Base-by-base conservation (phyloP, 2,888 invertebrate species). In the Sphaeridia pumilis region DNA sequence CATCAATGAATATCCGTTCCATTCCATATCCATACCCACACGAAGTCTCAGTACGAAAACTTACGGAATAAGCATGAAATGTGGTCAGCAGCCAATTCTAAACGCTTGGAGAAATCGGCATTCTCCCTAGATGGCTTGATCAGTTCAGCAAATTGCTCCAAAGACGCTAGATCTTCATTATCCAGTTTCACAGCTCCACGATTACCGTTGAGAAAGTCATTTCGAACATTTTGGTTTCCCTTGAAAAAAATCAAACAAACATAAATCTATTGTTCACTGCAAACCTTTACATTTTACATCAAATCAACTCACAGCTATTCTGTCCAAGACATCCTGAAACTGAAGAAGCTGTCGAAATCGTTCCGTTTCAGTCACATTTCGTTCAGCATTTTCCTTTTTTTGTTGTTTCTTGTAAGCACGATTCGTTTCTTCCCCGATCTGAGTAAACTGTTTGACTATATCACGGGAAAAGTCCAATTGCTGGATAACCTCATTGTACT, bases 401-500 rank as follows among this genome's bases (percentile, higher is more conserved):
- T 85, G 84, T 71, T 83, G 81, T 70, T 89, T 90, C 69, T 90
- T 93, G 51, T 84, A 82, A 66, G 84, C 82, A 68, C 88, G 87
- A 61, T 85, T 87, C 21, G 83, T 78, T 63, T 84, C 80, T 60
- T 76, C 75, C 31, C 81, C 80, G 67, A 92, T 82, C 54, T 76
- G 74, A 54, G 76, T 73, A 65, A 92, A 83, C 72, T 89, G 87
- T 73, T 90, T 92, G 58, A 81, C 82, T 54, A 94, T 74, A 61
- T 94, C 93, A 59, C 85, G 77, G 12, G 89, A 86, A 73, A 90
- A 87, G 63, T 93, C 92, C 71, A 94, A 74, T 45, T 86, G 85
- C 68, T 84, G 83, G 60, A 82, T 75, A 34, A 94, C 92, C 69
- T 87, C 87, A 69, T 89, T 88, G 73, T 87, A 92, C 72, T 88